Conservation (phyloP, 1,140 invertebrate genomes). For the Ceratosolen solmsi region DNA sequence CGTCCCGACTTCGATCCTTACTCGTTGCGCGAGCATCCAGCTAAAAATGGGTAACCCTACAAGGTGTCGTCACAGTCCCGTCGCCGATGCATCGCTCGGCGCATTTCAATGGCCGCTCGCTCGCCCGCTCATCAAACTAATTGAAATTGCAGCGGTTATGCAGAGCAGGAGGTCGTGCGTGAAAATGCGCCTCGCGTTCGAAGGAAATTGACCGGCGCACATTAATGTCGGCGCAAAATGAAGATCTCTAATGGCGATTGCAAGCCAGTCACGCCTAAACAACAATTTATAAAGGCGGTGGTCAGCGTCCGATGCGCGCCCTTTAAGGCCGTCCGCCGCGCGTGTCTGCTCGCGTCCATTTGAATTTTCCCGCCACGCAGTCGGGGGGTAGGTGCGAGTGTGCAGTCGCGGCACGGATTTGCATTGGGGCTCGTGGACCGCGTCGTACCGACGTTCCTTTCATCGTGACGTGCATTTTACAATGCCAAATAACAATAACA, state of each 20-base stretch:
- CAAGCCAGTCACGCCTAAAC: neutral
- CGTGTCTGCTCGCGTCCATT: neutral
- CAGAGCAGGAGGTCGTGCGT: neutral
- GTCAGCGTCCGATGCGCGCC: no score
- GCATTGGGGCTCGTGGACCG: no score
- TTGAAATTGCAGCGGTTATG: conserved; percentile 39
- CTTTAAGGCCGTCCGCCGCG: neutral
- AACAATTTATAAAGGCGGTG: no score
- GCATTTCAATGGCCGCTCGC: neutral
- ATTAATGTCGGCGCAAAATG: neutral
- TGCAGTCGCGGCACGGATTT: no score
- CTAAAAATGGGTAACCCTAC: neutral
- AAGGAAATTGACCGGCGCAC: conserved; percentile 27
- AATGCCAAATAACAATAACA: no score
- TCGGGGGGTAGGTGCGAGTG: no score
- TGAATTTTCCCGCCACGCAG: neutral
- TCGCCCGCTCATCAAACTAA: conserved; percentile 5
- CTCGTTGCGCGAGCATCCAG: neutral
- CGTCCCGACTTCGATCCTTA: neutral
- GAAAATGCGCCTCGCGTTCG: conserved; percentile 16
- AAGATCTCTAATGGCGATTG: neutral
- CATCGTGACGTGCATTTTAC: no score
- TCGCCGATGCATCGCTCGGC: no score
- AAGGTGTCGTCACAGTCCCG: no score
- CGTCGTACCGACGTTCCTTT: no score